Evolutionary conservation across 2,888 invertebrate species (phyloP).

Genomic region (Adineta ricciae): DNA sequence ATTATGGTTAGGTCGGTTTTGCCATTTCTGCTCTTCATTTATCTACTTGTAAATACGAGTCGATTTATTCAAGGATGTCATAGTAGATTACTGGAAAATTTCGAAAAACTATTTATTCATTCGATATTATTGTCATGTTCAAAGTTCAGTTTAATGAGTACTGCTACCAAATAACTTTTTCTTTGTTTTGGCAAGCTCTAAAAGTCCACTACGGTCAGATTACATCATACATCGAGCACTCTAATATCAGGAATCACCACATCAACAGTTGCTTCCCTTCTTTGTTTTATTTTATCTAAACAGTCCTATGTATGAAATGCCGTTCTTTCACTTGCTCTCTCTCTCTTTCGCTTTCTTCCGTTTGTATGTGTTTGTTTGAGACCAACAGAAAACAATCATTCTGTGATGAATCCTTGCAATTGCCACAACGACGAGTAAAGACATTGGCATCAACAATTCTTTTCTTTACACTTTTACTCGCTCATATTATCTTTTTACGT

Average conservation of each 20-base stretch:
- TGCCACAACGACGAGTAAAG: background rate
- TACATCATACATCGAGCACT: background rate
- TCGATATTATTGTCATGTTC: background rate
- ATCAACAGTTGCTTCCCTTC: background rate
- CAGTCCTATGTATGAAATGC: background rate
- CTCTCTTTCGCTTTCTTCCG: background rate
- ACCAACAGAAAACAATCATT: background rate
- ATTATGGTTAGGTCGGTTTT: background rate
- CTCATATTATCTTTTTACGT: background rate
- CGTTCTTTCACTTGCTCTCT: background rate
- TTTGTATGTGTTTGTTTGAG: background rate
- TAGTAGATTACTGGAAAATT: background rate
- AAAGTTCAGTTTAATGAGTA: background rate
- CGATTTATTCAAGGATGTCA: background rate
- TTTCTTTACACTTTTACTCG: background rate
- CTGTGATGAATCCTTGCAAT: background rate
- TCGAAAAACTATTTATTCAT: background rate
- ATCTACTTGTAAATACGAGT: background rate
- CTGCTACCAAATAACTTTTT: background rate
- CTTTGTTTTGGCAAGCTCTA: background rate
- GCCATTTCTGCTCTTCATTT: background rate
- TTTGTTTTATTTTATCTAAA: constrained; percentile 1
- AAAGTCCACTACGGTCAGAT: background rate
- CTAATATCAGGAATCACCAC: background rate
- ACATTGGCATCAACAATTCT: background rate